Base-by-base conservation (phyloP, 1,140 invertebrate species). In the Cardiocondyla obscurior region DNA sequence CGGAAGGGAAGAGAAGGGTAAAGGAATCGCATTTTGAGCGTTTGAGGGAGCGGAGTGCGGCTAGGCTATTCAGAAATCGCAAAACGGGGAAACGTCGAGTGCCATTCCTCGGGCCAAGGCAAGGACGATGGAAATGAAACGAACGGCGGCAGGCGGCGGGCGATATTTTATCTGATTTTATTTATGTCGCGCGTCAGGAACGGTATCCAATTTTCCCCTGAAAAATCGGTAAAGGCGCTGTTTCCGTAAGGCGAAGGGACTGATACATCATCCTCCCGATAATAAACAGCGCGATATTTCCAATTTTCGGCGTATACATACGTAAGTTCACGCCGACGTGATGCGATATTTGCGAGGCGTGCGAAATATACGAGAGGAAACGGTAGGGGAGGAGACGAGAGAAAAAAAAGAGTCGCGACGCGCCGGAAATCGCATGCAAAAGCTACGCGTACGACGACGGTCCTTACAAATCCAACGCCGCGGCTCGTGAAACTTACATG, bases 131-230 rank as follows among this genome's bases (percentile, higher is more conserved):
- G 62, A 79, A 79, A 79, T 79, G 74, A 79, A 79, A 79, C 74
- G 74, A 79, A 79, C 46, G 36, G 62, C 62, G 62, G 44, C 60
- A 67, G 60, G 73, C 58, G 28, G 60, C 74, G 28, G 46, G 62
- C 74, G 74, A 79, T 79, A 79, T 79, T 79, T 79, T 79, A 79
- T 79, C 74, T 79, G 74, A 79, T 79, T 79, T 79, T 79, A 79
- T 79, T 79, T 79, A 79, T 79, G 62, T 79, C 74, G 74, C 74
- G 74, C 74, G 74, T 79, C 74, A 69, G 74, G 62, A 69, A 79
- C 74, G 74, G 62, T 69, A 79, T 79, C 74, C 74, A 79, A 79
- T 79, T 79, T 79, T 79, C 62, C 74, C 22, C 33, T 69, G 74
- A 79, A 79, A 79, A 67, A 79, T 79, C 74, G 74, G 62, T 42